phyloP scores from a whole-genome alignment of 2,888 invertebrate species.

The Heliconius sara region DNA sequence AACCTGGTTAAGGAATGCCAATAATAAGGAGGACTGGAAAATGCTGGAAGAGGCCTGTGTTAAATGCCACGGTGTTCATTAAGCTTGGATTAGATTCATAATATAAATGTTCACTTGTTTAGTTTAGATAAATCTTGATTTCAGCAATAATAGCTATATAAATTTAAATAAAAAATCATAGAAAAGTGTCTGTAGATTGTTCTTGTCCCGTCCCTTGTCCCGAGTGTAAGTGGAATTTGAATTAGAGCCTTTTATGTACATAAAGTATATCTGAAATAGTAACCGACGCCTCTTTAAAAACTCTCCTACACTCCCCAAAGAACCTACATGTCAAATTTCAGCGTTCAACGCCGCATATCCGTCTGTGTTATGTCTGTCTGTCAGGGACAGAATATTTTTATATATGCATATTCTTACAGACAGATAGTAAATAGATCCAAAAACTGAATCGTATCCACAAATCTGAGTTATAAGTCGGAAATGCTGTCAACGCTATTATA shows the following conservation, averaged over 20 bases:
- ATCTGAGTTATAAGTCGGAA: constrained; percentile 74
- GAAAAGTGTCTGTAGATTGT: background rate
- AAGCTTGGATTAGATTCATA: background rate
- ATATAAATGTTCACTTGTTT: no score
- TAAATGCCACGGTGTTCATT: background rate
- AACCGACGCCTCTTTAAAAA: no score
- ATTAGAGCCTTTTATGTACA: background rate
- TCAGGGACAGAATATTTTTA: background rate
- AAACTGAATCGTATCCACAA: constrained; percentile 51
- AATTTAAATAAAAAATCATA: no score
- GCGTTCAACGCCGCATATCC: background rate
- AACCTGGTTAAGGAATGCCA: constrained; percentile 1
- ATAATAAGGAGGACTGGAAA: background rate
- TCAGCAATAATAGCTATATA: no score
- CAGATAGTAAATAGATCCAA: background rate
- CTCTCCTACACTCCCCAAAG: background rate
- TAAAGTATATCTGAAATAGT: no score
- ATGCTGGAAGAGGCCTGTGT: background rate
- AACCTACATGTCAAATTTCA: background rate
- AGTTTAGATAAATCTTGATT: no score
- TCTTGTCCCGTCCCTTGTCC: no score
- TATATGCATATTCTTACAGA: background rate
- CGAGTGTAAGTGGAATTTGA: background rate
- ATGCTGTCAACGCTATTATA: constrained; percentile 75
- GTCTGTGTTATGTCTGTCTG: background rate